Evolutionary conservation across 2,888 invertebrate genomes (phyloP), one percentile per base, ranked within the genome.

Genomic region (Cosmia trapezina): DNA sequence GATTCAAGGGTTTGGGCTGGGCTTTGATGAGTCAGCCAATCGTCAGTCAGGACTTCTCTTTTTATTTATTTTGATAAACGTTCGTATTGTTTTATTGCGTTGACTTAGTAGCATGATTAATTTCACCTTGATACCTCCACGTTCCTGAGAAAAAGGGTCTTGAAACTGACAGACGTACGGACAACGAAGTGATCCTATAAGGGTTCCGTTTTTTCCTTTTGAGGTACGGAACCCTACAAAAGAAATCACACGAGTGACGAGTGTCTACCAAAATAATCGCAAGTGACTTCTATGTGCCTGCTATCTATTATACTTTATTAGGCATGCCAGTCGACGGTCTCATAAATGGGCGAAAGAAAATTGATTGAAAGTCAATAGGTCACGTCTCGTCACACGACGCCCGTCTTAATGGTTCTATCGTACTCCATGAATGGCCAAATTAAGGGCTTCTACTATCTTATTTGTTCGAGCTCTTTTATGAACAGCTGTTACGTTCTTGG

Each of bases 311-410:
- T 72, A 72, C 49, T 77, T 63, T 83, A 77, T 73, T 74, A 77
- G 77, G 54, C 53, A 70, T 19, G 67, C 61, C 66, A 71, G 76
- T 80, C 77, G 61, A 61, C 53, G 71, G 67, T 79, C 73, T 76
- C 70, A 66, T 72, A 76, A 83, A 87, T 87, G 86, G 88, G 85
- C 87, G 84, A 88, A 83, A 83, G 80, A 87, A 85, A 89, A 91
- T 90, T 91, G 90, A 93, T 92, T 91, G 88, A 87, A 90, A 89
- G 91, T 89, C 92, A 92, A 92, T 91, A 91, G 90, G 91, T 91
- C 90, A 86, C 78, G 85, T 87, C 88, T 83, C 83, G 86, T 88
- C 88, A 88, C 83, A 87, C 84, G 85, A 87, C 83, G 78, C 80
- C 76, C 83, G 75, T 84, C 88, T 85, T 83, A 87, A 87, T 87